phyloP scores from a whole-genome alignment of 2,888 invertebrate species.

The Carabus problematicus region DNA sequence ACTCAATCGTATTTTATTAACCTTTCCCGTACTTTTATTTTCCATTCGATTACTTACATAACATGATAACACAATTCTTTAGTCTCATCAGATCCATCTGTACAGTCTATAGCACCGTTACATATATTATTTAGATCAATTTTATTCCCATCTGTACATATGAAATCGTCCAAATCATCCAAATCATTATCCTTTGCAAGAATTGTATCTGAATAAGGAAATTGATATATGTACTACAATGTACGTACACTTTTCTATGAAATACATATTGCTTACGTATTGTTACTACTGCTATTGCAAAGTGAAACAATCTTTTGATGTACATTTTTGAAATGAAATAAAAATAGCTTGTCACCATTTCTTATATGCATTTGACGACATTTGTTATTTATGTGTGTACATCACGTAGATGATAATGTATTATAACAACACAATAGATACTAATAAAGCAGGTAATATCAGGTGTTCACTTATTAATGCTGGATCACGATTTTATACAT shows the following conservation, averaged over 20 bases:
- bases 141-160: constrained; percentile 48
- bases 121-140: constrained; percentile 47
- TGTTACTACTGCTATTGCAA: not conserved
- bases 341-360: not conserved
- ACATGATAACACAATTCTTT: constrained; percentile 53
- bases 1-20: too few relatives aligned
- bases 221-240: not conserved
- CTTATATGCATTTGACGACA: not conserved
- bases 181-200: constrained; percentile 11
- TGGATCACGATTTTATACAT: not conserved
- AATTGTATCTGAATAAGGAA: constrained; percentile 4
- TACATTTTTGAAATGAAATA: not conserved
- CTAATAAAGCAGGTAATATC: not conserved
- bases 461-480: constrained; percentile 8
- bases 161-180: constrained; percentile 44
- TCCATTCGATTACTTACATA: constrained; percentile 43
- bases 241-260: not conserved
- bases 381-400: not conserved
- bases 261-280: not conserved
- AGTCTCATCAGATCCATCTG: constrained; percentile 57
- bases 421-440: not conserved
- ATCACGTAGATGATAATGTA: not conserved
- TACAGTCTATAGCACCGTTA: constrained; percentile 53
- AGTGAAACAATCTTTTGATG: not conserved
- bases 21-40: not conserved